These are phyloP conservation scores for Galerucella pusilla DNA, from an alignment of 2,888 invertebrate genomes.

Conservation along the genomic window DNA sequence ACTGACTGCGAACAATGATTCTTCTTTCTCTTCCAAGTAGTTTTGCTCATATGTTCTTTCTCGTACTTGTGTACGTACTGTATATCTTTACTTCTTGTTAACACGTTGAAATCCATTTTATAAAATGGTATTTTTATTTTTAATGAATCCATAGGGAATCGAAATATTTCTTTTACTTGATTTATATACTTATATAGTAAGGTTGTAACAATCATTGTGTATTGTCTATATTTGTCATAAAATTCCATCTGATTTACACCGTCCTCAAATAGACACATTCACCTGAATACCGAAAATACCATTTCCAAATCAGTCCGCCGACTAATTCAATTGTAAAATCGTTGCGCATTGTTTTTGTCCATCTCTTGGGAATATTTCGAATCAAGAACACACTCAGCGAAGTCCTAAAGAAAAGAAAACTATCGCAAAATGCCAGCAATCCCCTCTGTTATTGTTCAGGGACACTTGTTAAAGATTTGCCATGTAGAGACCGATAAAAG, in stretches of 20 bases:
- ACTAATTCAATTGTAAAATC: conserved; percentile 35
- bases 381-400: conserved; percentile 35
- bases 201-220: not conserved
- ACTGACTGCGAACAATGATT: too few relatives aligned
- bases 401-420: conserved; percentile 39
- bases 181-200: not conserved
- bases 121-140: not conserved
- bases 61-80: too few relatives aligned
- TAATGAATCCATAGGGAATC: not conserved
- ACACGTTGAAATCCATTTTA: too few relatives aligned
- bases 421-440: conserved; percentile 53
- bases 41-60: too few relatives aligned
- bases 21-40: too few relatives aligned
- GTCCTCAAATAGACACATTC: conserved; percentile 11
- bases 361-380: conserved; percentile 34
- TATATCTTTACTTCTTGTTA: too few relatives aligned
- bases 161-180: not conserved
- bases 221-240: not conserved
- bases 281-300: conserved; percentile 33
- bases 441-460: conserved; percentile 63
- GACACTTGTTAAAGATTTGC: conserved; percentile 63
- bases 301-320: conserved; percentile 24
- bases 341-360: conserved; percentile 34
- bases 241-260: conserved; percentile 17
- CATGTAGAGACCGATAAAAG: conserved; percentile 61